phyloP scores from a whole-genome alignment of 92 coral and sea anemone species.

The Palythoa grandis region DNA sequence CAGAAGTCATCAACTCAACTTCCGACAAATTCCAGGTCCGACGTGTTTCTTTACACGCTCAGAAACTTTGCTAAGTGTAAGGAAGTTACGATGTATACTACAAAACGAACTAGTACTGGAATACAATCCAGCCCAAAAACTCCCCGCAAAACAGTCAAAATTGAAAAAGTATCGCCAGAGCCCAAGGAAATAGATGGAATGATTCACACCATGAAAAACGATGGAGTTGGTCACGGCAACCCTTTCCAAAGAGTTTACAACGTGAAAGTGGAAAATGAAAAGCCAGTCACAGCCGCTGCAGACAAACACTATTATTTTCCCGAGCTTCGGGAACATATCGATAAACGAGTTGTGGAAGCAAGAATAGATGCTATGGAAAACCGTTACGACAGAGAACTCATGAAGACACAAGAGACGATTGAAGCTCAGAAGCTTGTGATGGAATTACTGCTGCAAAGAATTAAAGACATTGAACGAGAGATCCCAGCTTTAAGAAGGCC shows the following conservation, averaged over 20 bases:
- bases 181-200: conserved; percentile 33
- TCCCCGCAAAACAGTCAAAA: conserved; percentile 16
- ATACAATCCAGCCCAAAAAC: conserved; percentile 24
- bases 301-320: conserved; percentile 34
- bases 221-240: conserved; percentile 20
- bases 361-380: conserved; percentile 43
- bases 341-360: conserved; percentile 40
- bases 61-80: not conserved
- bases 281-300: not conserved
- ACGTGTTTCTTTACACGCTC: not conserved
- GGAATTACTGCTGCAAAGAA: conserved; percentile 36
- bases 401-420: conserved; percentile 19
- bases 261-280: conserved; percentile 29
- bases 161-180: conserved; percentile 15
- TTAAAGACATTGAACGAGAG: conserved; percentile 34
- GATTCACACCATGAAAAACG: conserved; percentile 8
- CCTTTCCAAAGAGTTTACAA: conserved; percentile 39
- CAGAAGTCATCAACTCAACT: not conserved
- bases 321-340: conserved; percentile 38
- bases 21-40: not conserved
- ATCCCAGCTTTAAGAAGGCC: conserved; percentile 23
- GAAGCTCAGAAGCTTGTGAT: conserved; percentile 45
- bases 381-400: conserved; percentile 42
- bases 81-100: conserved; percentile 7
- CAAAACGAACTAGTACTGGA: conserved; percentile 9